These are phyloP conservation scores for Pangasius mekongensis DNA, from an alignment of 2,797 vertebrate species.

Conservation along the genomic window DNA sequence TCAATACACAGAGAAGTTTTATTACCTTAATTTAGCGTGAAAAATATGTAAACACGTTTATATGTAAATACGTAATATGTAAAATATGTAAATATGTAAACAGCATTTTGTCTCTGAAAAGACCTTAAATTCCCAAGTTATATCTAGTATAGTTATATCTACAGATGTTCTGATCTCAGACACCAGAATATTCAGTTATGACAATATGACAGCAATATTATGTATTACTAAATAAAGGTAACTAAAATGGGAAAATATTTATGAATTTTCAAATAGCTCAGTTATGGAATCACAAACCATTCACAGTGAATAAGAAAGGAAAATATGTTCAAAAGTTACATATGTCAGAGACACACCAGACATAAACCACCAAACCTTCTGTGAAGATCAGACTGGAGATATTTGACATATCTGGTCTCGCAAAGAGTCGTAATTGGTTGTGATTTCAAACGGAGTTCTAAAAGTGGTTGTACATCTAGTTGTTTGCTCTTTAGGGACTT, in stretches of 20 bases:
- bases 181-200: background rate
- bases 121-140: background rate
- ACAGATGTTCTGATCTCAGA: background rate
- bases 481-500: background rate
- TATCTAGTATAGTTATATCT: background rate
- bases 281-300: background rate
- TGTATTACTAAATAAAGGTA: background rate
- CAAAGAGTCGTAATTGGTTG: background rate
- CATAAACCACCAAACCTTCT: background rate
- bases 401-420: background rate
- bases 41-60: background rate
- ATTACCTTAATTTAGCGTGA: no score
- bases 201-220: background rate
- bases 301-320: background rate
- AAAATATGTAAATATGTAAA: background rate
- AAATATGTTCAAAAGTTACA: background rate
- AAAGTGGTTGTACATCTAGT: background rate
- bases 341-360: background rate
- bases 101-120: background rate
- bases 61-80: background rate
- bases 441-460: background rate
- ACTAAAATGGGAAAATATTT: slow-evolving; percentile 1
- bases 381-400: background rate
- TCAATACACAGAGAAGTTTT: background rate
- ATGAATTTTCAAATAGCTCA: background rate